Evolutionary conservation across 2,113 vertebrate species (phyloP), one percentile per base, ranked within the genome.

Genomic region (Noturus placidus): DNA sequence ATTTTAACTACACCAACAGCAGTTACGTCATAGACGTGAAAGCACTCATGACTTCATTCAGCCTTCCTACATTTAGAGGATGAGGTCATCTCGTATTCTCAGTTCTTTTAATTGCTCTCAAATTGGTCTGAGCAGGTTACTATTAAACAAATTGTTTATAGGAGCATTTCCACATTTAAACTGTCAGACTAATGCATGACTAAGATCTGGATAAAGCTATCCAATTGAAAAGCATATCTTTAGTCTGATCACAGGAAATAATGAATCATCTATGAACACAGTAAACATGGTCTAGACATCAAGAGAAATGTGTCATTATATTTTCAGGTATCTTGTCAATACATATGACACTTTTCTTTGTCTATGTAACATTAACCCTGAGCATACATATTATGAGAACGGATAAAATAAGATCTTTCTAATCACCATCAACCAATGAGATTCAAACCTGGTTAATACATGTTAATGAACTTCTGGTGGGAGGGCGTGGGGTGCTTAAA

Each of bases 21-120:
- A 50, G 59, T 15, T 35, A 61, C 20, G 27, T 33, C 74, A 67
- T 30, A 52, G 35, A 14, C 38, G 4, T 57, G 61, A 81, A 38
- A 80, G 50, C 25, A 30, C 52, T 42, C 14, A 52, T 46, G 61
- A 69, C 33, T 20, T 69, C 20, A 56, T 70, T 35, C 65, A 61
- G 65, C 25, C 10, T 81, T 80, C 54, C 79, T 72, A 56, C 33
- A 70, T 87, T 82, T 87, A 61, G 65, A 81, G 30, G 0, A 50
- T 87, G 65, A 87, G 4, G 33, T 87, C 61, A 80, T 35, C 59
- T 13, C 30, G 15, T 65, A 52, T 69, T 65, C 42, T 38, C 11
- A 17, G 7, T 56, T 72, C 50, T 81, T n/a, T 33, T 59, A 57
- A 0, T 38, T 1, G 7, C 13, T 52, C 59, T 56, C 19, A 27